A percentile compares a stretch with the other conserved stretches of the same genome.
These are phyloP conservation scores for Philopotamus ludificatus DNA, from an alignment of 1,140 invertebrate genomes.

Conservation along the genomic window DNA sequence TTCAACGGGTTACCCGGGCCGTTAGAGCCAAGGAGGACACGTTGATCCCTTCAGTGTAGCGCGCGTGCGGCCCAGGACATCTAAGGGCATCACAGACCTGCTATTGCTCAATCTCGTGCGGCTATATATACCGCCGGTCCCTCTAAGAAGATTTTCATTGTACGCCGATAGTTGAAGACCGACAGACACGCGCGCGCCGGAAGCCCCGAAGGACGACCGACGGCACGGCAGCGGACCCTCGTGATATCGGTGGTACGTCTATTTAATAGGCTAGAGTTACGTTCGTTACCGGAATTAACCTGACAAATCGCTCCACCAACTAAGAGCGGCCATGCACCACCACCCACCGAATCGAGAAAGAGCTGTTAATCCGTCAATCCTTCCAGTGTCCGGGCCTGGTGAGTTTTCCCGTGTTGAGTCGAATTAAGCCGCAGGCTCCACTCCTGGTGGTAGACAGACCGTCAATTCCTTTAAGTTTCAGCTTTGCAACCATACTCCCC, in stretches of 20 bases:
- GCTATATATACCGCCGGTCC: conserved; percentile 64
- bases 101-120: conserved; percentile 79
- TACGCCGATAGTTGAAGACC: conserved; percentile 54
- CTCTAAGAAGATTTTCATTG: conserved; percentile 67
- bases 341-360: conserved; percentile 87
- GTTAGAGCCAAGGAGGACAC: conserved; percentile 68
- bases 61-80: conserved; percentile 79
- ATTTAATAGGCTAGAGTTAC: conserved; percentile 74
- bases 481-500: conserved; percentile 89
- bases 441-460: conserved; percentile 86
- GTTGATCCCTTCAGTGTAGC: conserved; percentile 78
- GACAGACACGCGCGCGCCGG: no score
- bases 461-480: conserved; percentile 93
- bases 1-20: conserved; percentile 75
- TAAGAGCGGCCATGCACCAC: conserved; percentile 85
- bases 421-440: conserved; percentile 91
- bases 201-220: conserved; percentile 38
- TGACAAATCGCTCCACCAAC: conserved; percentile 87
- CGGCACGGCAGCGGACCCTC: conserved; percentile 45
- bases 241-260: conserved; percentile 53
- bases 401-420: conserved; percentile 85
- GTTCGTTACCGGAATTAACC: conserved; percentile 88
- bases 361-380: conserved; percentile 89
- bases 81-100: conserved; percentile 83
- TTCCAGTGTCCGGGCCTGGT: conserved; percentile 83